phyloP scores from a whole-genome alignment of 2,797 vertebrate genomes.

The Artibeus lituratus region DNA sequence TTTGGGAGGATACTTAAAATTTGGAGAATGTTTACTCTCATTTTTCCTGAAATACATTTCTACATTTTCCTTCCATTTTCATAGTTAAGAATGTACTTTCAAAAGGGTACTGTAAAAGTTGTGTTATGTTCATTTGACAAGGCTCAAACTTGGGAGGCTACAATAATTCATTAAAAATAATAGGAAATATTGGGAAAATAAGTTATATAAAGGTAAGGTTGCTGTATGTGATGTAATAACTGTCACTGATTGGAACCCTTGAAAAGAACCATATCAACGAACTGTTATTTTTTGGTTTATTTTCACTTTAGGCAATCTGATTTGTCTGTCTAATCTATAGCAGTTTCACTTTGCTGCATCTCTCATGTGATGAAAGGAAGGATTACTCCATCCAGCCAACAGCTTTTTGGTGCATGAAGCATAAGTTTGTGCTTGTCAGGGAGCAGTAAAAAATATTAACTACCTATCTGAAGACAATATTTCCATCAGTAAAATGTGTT shows the following conservation, averaged over 20 bases:
- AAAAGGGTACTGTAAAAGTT: not conserved
- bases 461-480: not conserved
- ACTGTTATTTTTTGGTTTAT: conserved; percentile 22
- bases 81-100: not conserved
- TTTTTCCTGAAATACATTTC: not conserved
- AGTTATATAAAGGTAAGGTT: not conserved
- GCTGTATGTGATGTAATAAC: not conserved
- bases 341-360: not conserved
- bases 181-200: not conserved
- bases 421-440: not conserved
- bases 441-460: not conserved
- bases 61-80: conserved; percentile 20
- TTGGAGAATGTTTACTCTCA: not conserved
- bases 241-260: not conserved
- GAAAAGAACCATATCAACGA: conserved; percentile 38
- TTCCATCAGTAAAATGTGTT: not conserved
- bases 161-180: not conserved
- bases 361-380: conserved; percentile 57
- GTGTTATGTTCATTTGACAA: not conserved
- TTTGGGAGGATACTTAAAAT: not conserved
- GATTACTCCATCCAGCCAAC: conserved; percentile 27
- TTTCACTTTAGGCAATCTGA: conserved; percentile 3
- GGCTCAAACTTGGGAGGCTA: not conserved
- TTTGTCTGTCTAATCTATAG: conserved; percentile 38
- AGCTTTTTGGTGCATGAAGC: not conserved